These are phyloP conservation scores for Etheostoma spectabile DNA, from an alignment of 2,113 vertebrate species.

Conservation along the genomic window DNA sequence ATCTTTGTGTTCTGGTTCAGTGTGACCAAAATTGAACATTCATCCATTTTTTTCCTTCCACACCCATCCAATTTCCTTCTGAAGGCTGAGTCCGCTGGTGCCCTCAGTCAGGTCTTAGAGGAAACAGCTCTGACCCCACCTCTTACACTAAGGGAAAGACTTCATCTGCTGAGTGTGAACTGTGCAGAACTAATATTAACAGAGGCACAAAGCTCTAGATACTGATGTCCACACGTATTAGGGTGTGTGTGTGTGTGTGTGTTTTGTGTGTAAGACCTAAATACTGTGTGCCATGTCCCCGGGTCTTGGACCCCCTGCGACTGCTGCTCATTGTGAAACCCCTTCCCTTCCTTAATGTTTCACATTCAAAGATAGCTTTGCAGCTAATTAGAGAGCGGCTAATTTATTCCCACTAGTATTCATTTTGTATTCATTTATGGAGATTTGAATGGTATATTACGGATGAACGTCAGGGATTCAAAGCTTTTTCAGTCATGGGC, in stretches of 20 bases:
- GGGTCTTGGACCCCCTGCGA: constrained; percentile 30
- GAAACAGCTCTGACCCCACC: constrained; percentile 33
- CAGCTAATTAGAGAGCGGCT: constrained; percentile 76
- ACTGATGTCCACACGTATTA: constrained; percentile 33
- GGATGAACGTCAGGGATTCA: constrained; percentile 63
- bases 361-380: constrained; percentile 75
- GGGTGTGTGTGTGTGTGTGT: constrained; percentile 7
- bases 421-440: constrained; percentile 80
- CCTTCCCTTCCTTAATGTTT: constrained; percentile 56
- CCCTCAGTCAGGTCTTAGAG: constrained; percentile 39
- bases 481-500: constrained; percentile 59
- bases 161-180: constrained; percentile 50
- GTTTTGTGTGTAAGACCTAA: not conserved
- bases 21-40: constrained; percentile 56
- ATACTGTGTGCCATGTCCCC: constrained; percentile 26
- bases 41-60: constrained; percentile 46
- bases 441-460: constrained; percentile 76
- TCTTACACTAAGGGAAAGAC: constrained; percentile 32
- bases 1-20: constrained; percentile 34
- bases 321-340: constrained; percentile 49
- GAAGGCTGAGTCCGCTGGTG: constrained; percentile 43
- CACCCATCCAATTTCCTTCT: constrained; percentile 59
- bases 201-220: constrained; percentile 45
- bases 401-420: constrained; percentile 81
- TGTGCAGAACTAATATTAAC: constrained; percentile 52